Conservation (phyloP, 2,888 invertebrate genomes). For the Drosophila macrothrix region DNA sequence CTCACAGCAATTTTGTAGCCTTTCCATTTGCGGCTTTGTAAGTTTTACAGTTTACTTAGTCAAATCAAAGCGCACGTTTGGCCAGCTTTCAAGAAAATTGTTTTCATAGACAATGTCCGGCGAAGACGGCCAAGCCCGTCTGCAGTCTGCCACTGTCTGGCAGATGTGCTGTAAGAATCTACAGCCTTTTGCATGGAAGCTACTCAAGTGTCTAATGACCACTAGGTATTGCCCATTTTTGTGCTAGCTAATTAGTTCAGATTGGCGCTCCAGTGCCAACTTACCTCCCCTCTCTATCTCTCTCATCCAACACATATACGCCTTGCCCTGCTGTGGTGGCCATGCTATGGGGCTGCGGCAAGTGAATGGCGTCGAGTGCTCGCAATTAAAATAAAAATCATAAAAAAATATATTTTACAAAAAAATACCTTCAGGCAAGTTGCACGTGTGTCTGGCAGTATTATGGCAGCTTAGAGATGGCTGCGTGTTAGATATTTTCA, state of each 20-base stretch:
- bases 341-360: slow-evolving; percentile 1
- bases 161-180: slow-evolving; percentile 25
- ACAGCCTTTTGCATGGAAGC: not conserved
- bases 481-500: not conserved
- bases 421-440: slow-evolving; percentile 27
- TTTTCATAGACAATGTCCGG: slow-evolving; percentile 58
- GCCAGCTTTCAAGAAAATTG: slow-evolving; percentile 73
- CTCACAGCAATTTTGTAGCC: slow-evolving; percentile 28
- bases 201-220: slow-evolving; percentile 30
- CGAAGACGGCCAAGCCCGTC: slow-evolving; percentile 11
- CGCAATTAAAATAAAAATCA: slow-evolving; percentile 70
- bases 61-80: slow-evolving; percentile 65
- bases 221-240: slow-evolving; percentile 35
- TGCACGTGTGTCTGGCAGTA: slow-evolving; percentile 28
- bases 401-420: slow-evolving; percentile 44
- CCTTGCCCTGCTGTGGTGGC: not conserved
- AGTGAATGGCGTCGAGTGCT: slow-evolving; percentile 45
- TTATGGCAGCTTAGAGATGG: not conserved
- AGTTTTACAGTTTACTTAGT: slow-evolving; percentile 68
- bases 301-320: not conserved
- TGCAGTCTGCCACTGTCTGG: slow-evolving; percentile 6
- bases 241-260: slow-evolving; percentile 31
- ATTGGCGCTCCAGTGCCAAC: slow-evolving; percentile 4
- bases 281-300: not conserved
- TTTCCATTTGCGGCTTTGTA: slow-evolving; percentile 48